A percentile compares a stretch with the other conserved stretches of the same genome.
Evolutionary conservation across 2,888 invertebrate species (phyloP).

Genomic region (Sicus ferrugineus): DNA sequence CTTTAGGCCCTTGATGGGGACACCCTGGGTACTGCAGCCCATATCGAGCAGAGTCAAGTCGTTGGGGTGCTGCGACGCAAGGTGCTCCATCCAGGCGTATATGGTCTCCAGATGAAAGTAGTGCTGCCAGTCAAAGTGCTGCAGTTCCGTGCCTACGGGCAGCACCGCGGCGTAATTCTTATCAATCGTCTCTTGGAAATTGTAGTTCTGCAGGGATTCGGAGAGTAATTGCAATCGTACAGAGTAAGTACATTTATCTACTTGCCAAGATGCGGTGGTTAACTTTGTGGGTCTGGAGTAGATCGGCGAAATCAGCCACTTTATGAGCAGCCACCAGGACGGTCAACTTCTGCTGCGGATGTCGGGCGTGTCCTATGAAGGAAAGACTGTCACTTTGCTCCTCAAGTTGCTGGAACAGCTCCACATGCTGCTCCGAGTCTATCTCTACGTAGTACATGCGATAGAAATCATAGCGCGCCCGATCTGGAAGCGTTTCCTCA

Average conservation of each 20-base stretch:
- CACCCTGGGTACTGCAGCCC: constrained; percentile 66
- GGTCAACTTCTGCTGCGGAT: constrained; percentile 53
- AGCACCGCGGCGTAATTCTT: constrained; percentile 48
- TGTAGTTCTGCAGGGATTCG: constrained; percentile 41
- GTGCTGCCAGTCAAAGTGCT: constrained; percentile 55
- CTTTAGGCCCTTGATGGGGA: constrained; percentile 65
- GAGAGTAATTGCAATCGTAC: no score
- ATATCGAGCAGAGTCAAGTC: constrained; percentile 61
- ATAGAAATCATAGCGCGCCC: constrained; percentile 58
- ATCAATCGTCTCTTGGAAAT: constrained; percentile 55
- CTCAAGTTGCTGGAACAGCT: constrained; percentile 52
- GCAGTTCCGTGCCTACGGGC: constrained; percentile 43
- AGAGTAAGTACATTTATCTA: no score
- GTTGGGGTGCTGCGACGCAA: constrained; percentile 47
- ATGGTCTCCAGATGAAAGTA: constrained; percentile 60
- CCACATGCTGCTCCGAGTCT: constrained; percentile 47
- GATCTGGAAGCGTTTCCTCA: constrained; percentile 25
- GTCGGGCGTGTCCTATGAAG: constrained; percentile 53
- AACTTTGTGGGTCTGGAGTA: constrained; percentile 52
- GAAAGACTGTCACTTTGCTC: constrained; percentile 55
- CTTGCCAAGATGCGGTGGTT: constrained; percentile 51
- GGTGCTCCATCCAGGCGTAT: constrained; percentile 55
- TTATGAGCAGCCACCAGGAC: constrained; percentile 59
- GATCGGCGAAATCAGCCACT: constrained; percentile 52
- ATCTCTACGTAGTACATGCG: constrained; percentile 54